Conservation (phyloP, 2,797 vertebrate species). For the Chromobotia macracanthus region DNA sequence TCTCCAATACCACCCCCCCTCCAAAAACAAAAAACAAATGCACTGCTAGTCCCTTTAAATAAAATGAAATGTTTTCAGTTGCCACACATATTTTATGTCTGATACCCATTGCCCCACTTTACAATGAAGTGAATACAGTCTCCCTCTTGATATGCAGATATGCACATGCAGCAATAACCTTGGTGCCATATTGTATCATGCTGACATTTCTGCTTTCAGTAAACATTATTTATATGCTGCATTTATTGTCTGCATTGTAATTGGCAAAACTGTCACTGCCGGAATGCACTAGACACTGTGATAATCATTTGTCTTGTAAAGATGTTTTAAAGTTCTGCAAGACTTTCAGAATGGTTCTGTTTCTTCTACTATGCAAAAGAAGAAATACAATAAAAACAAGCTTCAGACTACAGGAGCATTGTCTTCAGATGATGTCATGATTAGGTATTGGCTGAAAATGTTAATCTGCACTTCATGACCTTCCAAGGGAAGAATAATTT, state of each 20-base stretch:
- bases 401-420: not conserved
- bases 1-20: no score
- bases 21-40: not conserved
- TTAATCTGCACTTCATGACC: not conserved
- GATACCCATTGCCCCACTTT: not conserved
- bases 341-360: not conserved
- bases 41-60: not conserved
- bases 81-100: not conserved
- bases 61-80: not conserved
- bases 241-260: conserved; percentile 2
- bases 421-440: conserved; percentile 1
- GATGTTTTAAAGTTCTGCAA: no score
- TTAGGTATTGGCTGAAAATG: conserved; percentile 13
- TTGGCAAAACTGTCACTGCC: not conserved
- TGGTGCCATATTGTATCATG: not conserved
- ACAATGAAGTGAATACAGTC: not conserved
- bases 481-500: not conserved
- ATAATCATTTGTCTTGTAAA: no score
- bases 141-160: not conserved
- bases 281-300: not conserved
- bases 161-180: not conserved
- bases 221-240: not conserved
- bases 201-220: conserved; percentile 4
- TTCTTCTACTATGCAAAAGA: not conserved
- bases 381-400: not conserved